Base-by-base conservation (phyloP, 2,797 vertebrate genomes). In the Clamator glandarius region DNA sequence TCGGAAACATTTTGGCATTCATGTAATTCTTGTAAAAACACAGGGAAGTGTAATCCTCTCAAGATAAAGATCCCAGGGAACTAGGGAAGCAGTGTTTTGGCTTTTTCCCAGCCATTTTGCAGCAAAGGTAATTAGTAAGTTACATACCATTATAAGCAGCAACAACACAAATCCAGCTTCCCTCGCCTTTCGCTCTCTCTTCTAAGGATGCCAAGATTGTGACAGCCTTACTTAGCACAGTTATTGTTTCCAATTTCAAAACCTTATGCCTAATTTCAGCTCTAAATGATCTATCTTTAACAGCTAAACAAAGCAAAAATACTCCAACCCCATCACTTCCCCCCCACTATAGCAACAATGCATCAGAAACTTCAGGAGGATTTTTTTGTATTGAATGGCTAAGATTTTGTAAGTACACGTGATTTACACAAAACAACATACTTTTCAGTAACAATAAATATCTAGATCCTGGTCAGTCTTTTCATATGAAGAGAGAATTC, bases 161-260 rank as follows among this genome's bases (percentile, higher is more conserved):
- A 84, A 19, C 55, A 93, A 66, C 58, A 75, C 15, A 90, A 93
- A 85, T 46, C 51, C 78, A 89, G 87, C 84, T 78, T 92, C 76
- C 62, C 72, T 75, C 54, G 46, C 68, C 5, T 2, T 84, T 84
- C 44, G 63, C 78, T 79, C 46, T 61, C 61, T 70, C 48, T 51
- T 33, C 79, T 69, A 73, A 66, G 3, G 29, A 89, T 84, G 94
- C 87, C 94, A 92, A 80, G 81, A 94, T 81, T 28, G 2, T 81
- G 82, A 94, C 80, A 76, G 36, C 69, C 76, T 78, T 91, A 73
- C 83, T 92, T 94, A 86, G 73, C 39, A 62, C 10, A 13, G 76
- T n/a, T 89, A 91, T 79, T 95, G 91, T 88, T 91, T 91, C 73
- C 48, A 91, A 63, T 76, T 92, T 90, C 87, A 90, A 87, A 84